A percentile compares a stretch with the other conserved stretches of the same genome.
These are phyloP conservation scores for Saimiri boliviensis DNA, from an alignment of 2,113 vertebrate species.

Conservation along the genomic window DNA sequence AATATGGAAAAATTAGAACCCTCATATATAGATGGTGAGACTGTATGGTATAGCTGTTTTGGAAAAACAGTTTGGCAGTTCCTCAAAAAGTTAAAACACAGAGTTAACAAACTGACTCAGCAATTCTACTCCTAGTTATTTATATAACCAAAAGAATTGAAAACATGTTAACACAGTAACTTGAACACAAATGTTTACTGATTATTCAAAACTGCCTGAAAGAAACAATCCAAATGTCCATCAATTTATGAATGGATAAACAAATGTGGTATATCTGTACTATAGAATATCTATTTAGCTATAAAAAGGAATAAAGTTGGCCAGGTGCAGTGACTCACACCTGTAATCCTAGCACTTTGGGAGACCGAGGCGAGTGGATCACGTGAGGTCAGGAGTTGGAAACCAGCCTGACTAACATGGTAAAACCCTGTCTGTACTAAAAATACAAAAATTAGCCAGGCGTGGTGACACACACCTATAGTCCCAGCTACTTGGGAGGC, in stretches of 20 bases:
- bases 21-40: background rate
- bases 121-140: background rate
- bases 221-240: background rate
- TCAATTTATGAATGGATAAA: background rate
- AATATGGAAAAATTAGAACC: background rate
- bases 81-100: constrained; percentile 19
- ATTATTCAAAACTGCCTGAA: background rate
- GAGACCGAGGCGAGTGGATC: too few species aligned
- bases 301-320: background rate
- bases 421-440: too few species aligned
- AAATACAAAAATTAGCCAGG: too few species aligned
- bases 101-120: background rate
- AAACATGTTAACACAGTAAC: background rate
- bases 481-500: too few species aligned
- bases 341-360: too few species aligned
- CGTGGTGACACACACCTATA: too few species aligned
- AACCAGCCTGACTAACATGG: too few species aligned
- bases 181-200: background rate
- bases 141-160: background rate
- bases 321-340: too few species aligned
- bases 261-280: background rate
- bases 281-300: background rate
- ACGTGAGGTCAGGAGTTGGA: too few species aligned
- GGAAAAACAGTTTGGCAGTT: background rate
- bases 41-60: background rate